phyloP scores from a whole-genome alignment of 2,797 vertebrate species.

The Cephalopachus bancanus region DNA sequence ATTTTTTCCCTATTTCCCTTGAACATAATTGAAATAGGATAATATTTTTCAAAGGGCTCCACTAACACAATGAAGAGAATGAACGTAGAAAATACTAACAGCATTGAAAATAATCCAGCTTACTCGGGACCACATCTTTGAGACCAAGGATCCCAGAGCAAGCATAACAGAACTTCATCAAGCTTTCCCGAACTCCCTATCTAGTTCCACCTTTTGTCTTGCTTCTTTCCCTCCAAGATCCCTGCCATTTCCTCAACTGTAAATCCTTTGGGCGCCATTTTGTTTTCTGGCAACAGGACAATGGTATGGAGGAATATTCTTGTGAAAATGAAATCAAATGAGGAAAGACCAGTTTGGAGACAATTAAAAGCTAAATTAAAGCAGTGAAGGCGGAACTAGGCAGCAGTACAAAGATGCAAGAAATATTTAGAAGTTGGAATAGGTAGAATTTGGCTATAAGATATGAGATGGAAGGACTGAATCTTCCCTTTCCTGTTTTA shows the following conservation, averaged over 20 bases:
- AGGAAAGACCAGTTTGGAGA: not conserved
- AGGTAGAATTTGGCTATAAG: not conserved
- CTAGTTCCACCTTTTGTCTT: not conserved
- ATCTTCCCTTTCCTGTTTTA: not conserved
- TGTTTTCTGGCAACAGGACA: not conserved
- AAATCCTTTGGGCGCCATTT: not conserved
- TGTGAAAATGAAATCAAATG: not conserved
- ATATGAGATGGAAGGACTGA: not conserved
- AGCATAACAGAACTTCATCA: not conserved
- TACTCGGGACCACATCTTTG: not conserved
- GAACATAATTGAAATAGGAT: not conserved
- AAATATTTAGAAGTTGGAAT: not conserved
- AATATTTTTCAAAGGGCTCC: not conserved
- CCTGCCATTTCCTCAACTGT: not conserved
- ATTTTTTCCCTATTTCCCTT: not conserved
- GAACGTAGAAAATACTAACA: not conserved
- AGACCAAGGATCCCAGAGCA: not conserved
- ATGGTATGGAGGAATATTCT: not conserved
- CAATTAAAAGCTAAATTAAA: not conserved
- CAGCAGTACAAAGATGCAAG: not conserved
- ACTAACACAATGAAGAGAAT: not conserved
- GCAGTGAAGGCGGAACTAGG: not conserved
- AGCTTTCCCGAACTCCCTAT: not conserved
- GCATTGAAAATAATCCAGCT: not conserved
- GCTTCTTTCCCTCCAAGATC: not conserved